A percentile compares a stretch with the other conserved stretches of the same genome.
phyloP scores from a whole-genome alignment of 2,113 vertebrate genomes.

The Trichomycterus rosablanca region DNA sequence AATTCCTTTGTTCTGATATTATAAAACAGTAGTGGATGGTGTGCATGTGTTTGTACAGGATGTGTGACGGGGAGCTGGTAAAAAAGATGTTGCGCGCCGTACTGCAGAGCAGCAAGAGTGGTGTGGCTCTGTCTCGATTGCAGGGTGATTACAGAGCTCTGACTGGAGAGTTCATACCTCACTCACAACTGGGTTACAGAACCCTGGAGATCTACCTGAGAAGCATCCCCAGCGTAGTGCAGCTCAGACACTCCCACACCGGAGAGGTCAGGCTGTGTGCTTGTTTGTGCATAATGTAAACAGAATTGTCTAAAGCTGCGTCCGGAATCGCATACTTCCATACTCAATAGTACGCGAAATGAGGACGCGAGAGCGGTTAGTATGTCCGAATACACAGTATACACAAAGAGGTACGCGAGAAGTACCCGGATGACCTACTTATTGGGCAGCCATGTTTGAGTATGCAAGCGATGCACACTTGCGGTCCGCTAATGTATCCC shows the following conservation, averaged over 20 bases:
- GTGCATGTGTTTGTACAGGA: slow-evolving; percentile 53
- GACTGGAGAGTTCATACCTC: slow-evolving; percentile 82
- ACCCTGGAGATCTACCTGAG: slow-evolving; percentile 75
- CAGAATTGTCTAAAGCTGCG: too few species aligned
- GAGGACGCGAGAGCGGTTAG: too few species aligned
- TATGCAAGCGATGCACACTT: too few species aligned
- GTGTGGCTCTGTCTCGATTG: slow-evolving; percentile 69
- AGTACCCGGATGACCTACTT: too few species aligned
- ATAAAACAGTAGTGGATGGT: background rate
- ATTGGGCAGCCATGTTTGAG: too few species aligned
- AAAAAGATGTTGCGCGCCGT: slow-evolving; percentile 84
- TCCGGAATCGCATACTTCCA: too few species aligned
- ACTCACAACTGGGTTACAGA: slow-evolving; percentile 71
- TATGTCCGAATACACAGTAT: too few species aligned
- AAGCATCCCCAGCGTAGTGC: slow-evolving; percentile 80
- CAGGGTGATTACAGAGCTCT: slow-evolving; percentile 77
- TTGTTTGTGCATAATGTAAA: too few species aligned
- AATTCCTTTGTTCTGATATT: background rate
- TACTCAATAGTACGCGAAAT: too few species aligned
- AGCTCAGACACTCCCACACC: slow-evolving; percentile 61
- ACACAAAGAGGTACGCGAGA: too few species aligned
- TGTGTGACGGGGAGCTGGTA: slow-evolving; percentile 74
- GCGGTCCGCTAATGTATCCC: too few species aligned
- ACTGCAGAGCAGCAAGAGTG: slow-evolving; percentile 80
- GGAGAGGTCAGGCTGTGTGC: slow-evolving; percentile 67